Percentiles rank a stretch among this genome's conserved stretches.
These are phyloP conservation scores for Luffia ferchaultella DNA, from an alignment of 2,888 invertebrate species.

Conservation along the genomic window DNA sequence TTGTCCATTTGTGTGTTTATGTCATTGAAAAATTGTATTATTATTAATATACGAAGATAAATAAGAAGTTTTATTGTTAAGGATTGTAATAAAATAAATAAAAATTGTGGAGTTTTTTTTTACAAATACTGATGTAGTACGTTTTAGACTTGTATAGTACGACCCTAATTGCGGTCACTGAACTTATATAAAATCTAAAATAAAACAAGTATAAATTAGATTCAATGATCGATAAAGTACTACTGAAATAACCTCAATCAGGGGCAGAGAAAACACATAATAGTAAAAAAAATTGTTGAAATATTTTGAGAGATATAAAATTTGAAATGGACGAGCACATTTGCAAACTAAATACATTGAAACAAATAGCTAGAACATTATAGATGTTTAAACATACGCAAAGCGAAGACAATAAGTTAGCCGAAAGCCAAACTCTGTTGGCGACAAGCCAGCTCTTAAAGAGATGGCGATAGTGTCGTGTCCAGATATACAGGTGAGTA, in stretches of 20 bases:
- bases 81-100: slow-evolving; percentile 45
- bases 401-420: neutral
- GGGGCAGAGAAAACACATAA: neutral
- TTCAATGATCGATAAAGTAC: neutral
- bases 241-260: neutral
- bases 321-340: neutral
- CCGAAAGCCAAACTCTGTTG: neutral
- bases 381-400: neutral
- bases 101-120: slow-evolving; percentile 42
- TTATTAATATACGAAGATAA: too few relatives aligned
- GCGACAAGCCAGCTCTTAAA: neutral
- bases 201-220: neutral
- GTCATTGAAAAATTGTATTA: slow-evolving; percentile 18
- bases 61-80: slow-evolving; percentile 24
- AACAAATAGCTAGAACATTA: neutral
- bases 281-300: neutral
- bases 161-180: too few relatives aligned
- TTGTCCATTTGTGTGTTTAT: slow-evolving; percentile 18
- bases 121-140: neutral
- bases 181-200: neutral
- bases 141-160: slow-evolving; percentile 4
- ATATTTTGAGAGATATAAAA: neutral
- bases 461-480: neutral
- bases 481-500: neutral
- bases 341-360: neutral